A percentile compares a stretch with the other conserved stretches of the same genome.
Evolutionary conservation across 2,113 vertebrate species (phyloP).

Genomic region (Oncorhynchus keta): DNA sequence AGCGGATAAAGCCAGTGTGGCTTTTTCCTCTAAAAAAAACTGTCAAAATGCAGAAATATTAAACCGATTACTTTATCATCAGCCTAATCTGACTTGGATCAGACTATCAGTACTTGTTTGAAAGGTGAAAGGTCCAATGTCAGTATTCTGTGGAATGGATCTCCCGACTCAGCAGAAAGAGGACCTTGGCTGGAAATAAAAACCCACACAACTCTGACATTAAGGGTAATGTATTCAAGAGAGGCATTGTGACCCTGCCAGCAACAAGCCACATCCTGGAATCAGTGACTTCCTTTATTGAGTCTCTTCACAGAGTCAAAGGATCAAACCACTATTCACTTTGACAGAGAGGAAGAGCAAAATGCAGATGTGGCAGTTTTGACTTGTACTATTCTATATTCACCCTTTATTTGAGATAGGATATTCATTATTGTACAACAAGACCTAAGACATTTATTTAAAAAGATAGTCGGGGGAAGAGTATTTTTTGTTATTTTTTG

Average conservation of each 20-base stretch:
- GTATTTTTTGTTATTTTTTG: background rate
- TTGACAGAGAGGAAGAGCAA: background rate
- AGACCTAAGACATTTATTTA: no score
- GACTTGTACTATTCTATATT: background rate
- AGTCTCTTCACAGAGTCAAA: slow-evolving; percentile 26
- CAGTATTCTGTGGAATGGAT: background rate
- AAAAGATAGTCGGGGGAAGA: background rate
- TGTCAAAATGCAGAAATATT: background rate
- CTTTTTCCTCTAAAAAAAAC: background rate
- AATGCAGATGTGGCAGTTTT: background rate
- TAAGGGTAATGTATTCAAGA: slow-evolving; percentile 26
- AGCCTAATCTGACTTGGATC: no score
- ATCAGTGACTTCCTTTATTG: slow-evolving; percentile 37
- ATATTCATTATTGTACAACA: background rate
- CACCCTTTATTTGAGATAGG: background rate
- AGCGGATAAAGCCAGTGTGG: background rate
- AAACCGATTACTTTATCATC: background rate
- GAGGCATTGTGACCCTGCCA: slow-evolving; percentile 15
- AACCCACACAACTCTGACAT: slow-evolving; percentile 30
- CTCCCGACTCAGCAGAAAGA: slow-evolving; percentile 5
- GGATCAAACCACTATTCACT: slow-evolving; percentile 19
- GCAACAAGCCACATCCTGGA: slow-evolving; percentile 31
- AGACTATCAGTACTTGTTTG: slow-evolving; percentile 28
- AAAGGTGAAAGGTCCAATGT: slow-evolving; percentile 1
- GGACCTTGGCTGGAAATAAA: background rate